phyloP scores from a whole-genome alignment of 2,888 invertebrate species.

The Macroteleia sp. region DNA sequence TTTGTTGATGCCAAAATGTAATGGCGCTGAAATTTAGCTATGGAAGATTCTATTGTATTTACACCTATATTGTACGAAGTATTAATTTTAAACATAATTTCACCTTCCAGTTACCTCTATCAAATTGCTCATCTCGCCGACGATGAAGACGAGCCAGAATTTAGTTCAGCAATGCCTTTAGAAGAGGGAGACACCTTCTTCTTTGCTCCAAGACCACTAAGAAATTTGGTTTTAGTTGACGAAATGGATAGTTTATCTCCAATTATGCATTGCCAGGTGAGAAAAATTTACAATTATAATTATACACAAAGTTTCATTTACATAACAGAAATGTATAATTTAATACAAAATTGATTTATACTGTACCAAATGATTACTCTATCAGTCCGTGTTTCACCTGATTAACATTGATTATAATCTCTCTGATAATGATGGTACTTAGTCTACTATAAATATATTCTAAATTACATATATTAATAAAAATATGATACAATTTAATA shows the following conservation, averaged over 20 bases:
- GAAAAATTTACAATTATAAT: too few relatives aligned
- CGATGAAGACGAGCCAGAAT: slow-evolving; percentile 99
- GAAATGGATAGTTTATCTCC: slow-evolving; percentile 98
- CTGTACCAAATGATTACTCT: slow-evolving; percentile 69
- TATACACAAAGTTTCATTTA: too few relatives aligned
- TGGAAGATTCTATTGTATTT: too few relatives aligned
- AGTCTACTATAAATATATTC: too few relatives aligned
- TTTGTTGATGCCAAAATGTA: too few relatives aligned
- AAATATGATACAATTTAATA: too few relatives aligned
- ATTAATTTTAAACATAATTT: too few relatives aligned
- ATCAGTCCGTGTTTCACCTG: slow-evolving; percentile 83
- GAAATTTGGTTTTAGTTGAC: slow-evolving; percentile 98
- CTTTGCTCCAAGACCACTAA: slow-evolving; percentile 96
- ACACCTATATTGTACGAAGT: too few relatives aligned
- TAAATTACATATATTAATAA: too few relatives aligned
- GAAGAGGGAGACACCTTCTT: slow-evolving; percentile 99
- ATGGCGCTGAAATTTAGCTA: too few relatives aligned
- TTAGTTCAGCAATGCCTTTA: slow-evolving; percentile 98
- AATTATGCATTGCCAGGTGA: slow-evolving; percentile 91
- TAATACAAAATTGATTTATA: too few relatives aligned
- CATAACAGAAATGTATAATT: too few relatives aligned
- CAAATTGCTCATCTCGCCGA: slow-evolving; percentile 99
- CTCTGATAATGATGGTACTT: slow-evolving; percentile 73
- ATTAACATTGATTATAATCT: slow-evolving; percentile 79
- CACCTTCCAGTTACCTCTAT: slow-evolving; percentile 95